phyloP scores from a whole-genome alignment of 2,113 vertebrate species.

The Toxotes chatareus region DNA sequence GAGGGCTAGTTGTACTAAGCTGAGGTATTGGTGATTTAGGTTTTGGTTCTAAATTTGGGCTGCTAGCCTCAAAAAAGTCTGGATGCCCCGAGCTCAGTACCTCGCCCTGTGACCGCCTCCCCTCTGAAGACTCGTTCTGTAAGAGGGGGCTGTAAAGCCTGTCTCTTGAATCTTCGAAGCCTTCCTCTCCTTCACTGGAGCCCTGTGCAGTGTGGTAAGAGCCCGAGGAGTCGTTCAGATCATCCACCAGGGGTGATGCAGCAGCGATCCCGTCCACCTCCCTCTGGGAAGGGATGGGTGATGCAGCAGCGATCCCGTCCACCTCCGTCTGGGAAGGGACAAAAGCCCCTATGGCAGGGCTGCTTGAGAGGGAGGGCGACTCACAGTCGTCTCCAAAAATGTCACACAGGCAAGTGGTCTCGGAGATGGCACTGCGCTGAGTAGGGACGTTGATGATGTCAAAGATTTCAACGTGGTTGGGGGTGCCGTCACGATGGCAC shows the following conservation, averaged over 20 bases:
- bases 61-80: conserved; percentile 31
- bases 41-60: conserved; percentile 48
- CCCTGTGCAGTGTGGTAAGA: conserved; percentile 90
- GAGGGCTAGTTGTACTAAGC: conserved; percentile 15
- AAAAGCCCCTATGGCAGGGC: conserved; percentile 68
- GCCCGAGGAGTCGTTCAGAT: conserved; percentile 88
- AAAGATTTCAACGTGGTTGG: conserved; percentile 85
- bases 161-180: conserved; percentile 81
- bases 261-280: conserved; percentile 63
- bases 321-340: conserved; percentile 64
- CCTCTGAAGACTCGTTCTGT: conserved; percentile 37
- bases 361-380: conserved; percentile 75
- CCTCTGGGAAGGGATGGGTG: conserved; percentile 20
- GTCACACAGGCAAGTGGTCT: conserved; percentile 87
- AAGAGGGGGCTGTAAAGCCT: conserved; percentile 58
- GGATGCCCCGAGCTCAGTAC: conserved; percentile 29
- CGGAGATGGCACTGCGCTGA: conserved; percentile 80
- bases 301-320: conserved; percentile 22
- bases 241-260: conserved; percentile 72
- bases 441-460: conserved; percentile 82
- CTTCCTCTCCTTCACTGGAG: conserved; percentile 88
- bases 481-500: conserved; percentile 80
- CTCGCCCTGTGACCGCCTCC: conserved; percentile 10
- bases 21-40: conserved; percentile 38
- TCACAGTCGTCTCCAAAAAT: conserved; percentile 86